Evolutionary conservation across 2,113 vertebrate species (phyloP).

Genomic region (Microcebus jonahi): DNA sequence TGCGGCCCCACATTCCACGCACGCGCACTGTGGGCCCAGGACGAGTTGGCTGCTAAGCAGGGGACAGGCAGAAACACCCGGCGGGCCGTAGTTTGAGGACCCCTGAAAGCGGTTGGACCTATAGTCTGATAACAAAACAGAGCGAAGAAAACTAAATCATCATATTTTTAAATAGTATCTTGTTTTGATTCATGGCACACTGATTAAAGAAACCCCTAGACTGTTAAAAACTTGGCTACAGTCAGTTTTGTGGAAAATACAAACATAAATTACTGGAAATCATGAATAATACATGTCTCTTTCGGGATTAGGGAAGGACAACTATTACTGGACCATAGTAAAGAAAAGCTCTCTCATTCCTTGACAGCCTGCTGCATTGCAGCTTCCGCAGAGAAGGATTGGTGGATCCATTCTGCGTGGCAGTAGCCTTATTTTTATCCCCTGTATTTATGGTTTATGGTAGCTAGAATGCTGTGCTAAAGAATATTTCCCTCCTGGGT

Average conservation of each 20-base stretch:
- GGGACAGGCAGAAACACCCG: no score
- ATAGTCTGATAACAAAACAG: not conserved
- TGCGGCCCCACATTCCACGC: no score
- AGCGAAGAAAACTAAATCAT: not conserved
- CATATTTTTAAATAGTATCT: constrained; percentile 37
- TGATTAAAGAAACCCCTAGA: not conserved
- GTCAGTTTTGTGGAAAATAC: constrained; percentile 33
- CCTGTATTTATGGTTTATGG: not conserved
- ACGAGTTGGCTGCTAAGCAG: no score
- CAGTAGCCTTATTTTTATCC: not conserved
- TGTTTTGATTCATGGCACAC: constrained; percentile 12
- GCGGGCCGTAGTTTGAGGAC: no score
- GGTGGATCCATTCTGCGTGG: not conserved
- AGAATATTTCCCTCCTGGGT: not conserved
- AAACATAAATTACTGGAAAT: not conserved
- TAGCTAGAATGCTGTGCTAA: not conserved
- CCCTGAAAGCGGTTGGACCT: not conserved
- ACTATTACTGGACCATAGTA: not conserved
- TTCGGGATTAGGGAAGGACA: not conserved
- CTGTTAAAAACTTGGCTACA: not conserved
- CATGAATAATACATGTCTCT: constrained; percentile 3
- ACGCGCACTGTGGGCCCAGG: no score
- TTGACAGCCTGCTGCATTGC: not conserved
- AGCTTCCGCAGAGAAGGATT: not conserved
- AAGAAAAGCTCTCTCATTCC: not conserved